A percentile compares a stretch with the other conserved stretches of the same genome.
phyloP scores from a whole-genome alignment of 2,888 invertebrate species.

The Dryocosmus kuriphilus region DNA sequence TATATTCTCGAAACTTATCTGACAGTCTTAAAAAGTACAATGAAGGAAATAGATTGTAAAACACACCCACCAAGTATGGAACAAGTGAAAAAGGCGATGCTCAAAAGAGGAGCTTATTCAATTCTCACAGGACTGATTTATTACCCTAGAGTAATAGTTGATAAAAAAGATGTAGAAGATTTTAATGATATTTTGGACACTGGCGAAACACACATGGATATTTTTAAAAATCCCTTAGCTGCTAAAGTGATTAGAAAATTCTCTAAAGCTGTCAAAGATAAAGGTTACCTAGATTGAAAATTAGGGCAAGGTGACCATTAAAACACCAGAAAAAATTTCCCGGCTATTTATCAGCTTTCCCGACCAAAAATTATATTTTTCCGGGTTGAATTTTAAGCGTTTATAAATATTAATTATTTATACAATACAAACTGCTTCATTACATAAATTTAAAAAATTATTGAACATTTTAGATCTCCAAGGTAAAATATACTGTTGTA shows the following conservation, averaged over 20 bases:
- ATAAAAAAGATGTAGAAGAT: constrained; percentile 56
- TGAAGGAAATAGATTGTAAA: constrained; percentile 57
- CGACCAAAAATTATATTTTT: too few species aligned
- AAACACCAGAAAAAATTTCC: too few species aligned
- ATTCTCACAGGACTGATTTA: constrained; percentile 58
- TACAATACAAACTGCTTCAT: too few species aligned
- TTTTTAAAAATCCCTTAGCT: constrained; percentile 60
- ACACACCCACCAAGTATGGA: constrained; percentile 59
- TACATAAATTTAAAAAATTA: too few species aligned
- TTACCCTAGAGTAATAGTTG: constrained; percentile 61
- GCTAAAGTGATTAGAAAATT: constrained; percentile 53
- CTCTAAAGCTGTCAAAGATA: constrained; percentile 57
- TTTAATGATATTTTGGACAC: constrained; percentile 47
- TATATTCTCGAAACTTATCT: constrained; percentile 59
- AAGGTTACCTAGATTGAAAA: constrained; percentile 60
- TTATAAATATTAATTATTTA: too few species aligned
- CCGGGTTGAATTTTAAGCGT: too few species aligned
- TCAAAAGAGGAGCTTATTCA: constrained; percentile 57
- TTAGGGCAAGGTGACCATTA: too few species aligned
- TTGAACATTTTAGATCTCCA: too few species aligned
- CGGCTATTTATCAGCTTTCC: too few species aligned
- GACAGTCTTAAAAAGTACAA: constrained; percentile 49
- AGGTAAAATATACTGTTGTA: too few species aligned
- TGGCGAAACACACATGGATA: constrained; percentile 58
- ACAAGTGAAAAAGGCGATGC: constrained; percentile 57